Percentiles rank a stretch among this genome's conserved stretches.
Conservation (phyloP, 2,113 vertebrate genomes). For the Chiloscyllium plagiosum region DNA sequence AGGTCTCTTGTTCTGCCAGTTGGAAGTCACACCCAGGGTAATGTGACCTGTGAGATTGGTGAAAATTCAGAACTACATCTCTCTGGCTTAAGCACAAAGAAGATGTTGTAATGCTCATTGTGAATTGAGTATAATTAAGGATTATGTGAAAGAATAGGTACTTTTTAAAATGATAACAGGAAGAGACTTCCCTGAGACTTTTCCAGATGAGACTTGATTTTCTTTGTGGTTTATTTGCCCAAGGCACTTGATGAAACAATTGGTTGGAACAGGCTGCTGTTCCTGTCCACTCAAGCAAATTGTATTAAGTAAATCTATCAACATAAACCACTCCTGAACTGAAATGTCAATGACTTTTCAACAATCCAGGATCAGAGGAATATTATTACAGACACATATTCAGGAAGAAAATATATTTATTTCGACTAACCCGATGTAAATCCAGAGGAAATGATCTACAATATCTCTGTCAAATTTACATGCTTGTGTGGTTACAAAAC, state of each 20-base stretch:
- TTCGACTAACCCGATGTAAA: neutral
- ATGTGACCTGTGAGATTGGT: neutral
- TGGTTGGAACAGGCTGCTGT: neutral
- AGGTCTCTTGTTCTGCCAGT: neutral
- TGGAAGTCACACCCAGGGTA: neutral
- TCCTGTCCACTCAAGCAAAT: neutral
- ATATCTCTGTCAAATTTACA: neutral
- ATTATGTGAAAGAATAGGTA: neutral
- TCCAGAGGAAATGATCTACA: neutral
- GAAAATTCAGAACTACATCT: neutral
- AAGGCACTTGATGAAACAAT: neutral
- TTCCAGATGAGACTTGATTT: neutral
- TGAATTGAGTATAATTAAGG: neutral
- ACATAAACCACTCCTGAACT: neutral
- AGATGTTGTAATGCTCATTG: neutral
- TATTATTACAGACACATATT: neutral
- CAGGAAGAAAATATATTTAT: neutral
- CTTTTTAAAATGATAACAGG: neutral
- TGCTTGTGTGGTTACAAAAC: neutral
- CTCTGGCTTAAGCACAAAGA: neutral
- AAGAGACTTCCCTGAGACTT: neutral
- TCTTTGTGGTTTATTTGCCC: neutral
- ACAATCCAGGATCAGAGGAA: neutral
- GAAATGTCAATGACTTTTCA: neutral
- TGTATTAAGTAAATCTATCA: slow-evolving; percentile 10